Conservation (phyloP, 2,113 vertebrate species). For the Charina bottae region DNA sequence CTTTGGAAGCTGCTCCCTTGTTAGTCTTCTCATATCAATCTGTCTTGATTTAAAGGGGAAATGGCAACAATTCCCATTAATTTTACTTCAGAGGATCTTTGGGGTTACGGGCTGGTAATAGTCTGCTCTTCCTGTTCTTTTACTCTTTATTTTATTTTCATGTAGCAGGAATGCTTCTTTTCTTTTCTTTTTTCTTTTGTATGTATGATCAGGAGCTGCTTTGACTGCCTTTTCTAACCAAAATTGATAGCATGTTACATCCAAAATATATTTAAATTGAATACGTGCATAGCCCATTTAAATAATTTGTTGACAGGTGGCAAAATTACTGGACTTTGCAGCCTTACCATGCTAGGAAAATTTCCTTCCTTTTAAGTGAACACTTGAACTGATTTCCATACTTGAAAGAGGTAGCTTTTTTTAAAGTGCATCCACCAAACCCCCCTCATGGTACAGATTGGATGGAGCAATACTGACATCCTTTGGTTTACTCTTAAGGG, state of each 20-base stretch:
- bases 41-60: background rate
- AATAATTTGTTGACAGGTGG: background rate
- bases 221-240: background rate
- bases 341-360: background rate
- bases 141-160: background rate
- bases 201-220: background rate
- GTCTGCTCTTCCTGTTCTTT: background rate
- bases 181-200: background rate
- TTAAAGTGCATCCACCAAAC: constrained; percentile 61
- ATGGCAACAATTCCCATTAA: background rate
- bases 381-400: constrained; percentile 1
- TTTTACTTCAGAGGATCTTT: background rate
- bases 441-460: constrained; percentile 36
- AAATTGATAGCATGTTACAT: background rate
- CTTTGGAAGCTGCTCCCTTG: background rate
- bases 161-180: background rate
- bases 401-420: constrained; percentile 26
- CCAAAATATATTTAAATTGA: background rate
- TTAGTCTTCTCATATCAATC: background rate
- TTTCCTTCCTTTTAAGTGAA: constrained; percentile 4
- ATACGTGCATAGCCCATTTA: background rate
- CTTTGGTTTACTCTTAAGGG: constrained; percentile 72
- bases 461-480: constrained; percentile 80
- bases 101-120: background rate
- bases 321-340: background rate